Base-by-base conservation (phyloP, 2,113 vertebrate genomes). In the Xiphophorus maculatus region DNA sequence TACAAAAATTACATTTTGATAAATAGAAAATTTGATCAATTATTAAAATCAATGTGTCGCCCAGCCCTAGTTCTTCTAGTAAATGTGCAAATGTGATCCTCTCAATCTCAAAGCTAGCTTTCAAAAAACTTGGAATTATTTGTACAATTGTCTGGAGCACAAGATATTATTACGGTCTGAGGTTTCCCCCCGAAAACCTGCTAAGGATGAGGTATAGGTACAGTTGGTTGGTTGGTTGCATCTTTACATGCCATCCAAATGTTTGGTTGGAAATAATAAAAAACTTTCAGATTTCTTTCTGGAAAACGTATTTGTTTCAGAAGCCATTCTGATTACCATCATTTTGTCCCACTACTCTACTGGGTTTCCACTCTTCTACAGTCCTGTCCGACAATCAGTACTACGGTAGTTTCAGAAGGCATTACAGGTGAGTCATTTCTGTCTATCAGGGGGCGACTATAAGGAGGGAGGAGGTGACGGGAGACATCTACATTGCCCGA, bases 371-470 rank as follows among this genome's bases (percentile, higher is more conserved):
- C 2, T n/a, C 6, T 58, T 58, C 17, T 25, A 25, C 9, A 22
- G 10, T 58, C 19, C 25, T 58, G 22, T 58, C 3, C 22, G 9
- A 10, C 51, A 54, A 25, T 7, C 51, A 25, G 19, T 54, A 9
- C 9, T 54, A 25, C 9, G 6, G 8, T 54, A n/a, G 51, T 5
- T 25, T 58, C 25, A 7, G 25, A 58, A 58, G 15, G 32, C 17
- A 22, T 42, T 64, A 22, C 27, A 40, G 32, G 14, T 14, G 63
- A 11, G 64, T 74, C 10, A 74, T 65, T 60, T 63, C 1, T 76
- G 25, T 58, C 51, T n/a, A 2, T 80, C 82, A 98, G 97, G 96
- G 97, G 76, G 97, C 96, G 0, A 98, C 97, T 4, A 98, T 98
- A 88, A 97, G 95, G 77, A 96, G 94, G 69, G 94, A 98, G 0